Base-by-base conservation (phyloP, 2,113 vertebrate genomes). In the Rhegmatorhina hoffmannsi region DNA sequence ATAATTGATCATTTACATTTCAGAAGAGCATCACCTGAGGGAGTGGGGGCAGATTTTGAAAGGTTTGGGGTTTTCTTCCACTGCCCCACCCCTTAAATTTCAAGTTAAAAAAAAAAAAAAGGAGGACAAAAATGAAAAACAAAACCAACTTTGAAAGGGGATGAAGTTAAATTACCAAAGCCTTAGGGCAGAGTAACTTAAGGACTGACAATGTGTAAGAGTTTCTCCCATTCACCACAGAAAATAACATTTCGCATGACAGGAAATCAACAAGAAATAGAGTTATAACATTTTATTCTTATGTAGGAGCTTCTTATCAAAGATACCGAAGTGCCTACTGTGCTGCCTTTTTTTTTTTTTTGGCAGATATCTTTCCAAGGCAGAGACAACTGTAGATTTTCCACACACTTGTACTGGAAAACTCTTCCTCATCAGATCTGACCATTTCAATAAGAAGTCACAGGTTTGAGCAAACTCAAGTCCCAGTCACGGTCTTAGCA, bases 21-120 rank as follows among this genome's bases (percentile, higher is more conserved):
- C 90, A 96, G 95, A 87, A 83, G 90, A 93, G 88, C 77, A 95
- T 77, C 50, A 96, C 96, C 94, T 58, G 91, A 94, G 96, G 94
- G 89, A 83, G 53, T 59, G 38, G 46, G 78, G 87, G 87, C 55
- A 94, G 81, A 89, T 89, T 72, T 92, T 81, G 53, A 94, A 95
- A 95, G 88, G 36, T 78, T 81, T 44, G 26, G 46, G 10, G 0
- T 1, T 52, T 47, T 33, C 20, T 1, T 40, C 40, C 13, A 13
- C 13, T 40, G 4, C 40, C 0, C 1, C 7, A 44, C 56, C 40
- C 50, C n/a, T 79, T 49, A 80, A 92, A 49, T 92, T 96, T 85
- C 60, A 87, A 91, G 58, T 69, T 92, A 9, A 29, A 92, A 86
- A 90, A 80, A 56, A 56, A 21, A 76, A 14, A 9, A 33, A 14